Base-by-base conservation (phyloP, 2,113 vertebrate genomes). In the Bubalus kerabau region DNA sequence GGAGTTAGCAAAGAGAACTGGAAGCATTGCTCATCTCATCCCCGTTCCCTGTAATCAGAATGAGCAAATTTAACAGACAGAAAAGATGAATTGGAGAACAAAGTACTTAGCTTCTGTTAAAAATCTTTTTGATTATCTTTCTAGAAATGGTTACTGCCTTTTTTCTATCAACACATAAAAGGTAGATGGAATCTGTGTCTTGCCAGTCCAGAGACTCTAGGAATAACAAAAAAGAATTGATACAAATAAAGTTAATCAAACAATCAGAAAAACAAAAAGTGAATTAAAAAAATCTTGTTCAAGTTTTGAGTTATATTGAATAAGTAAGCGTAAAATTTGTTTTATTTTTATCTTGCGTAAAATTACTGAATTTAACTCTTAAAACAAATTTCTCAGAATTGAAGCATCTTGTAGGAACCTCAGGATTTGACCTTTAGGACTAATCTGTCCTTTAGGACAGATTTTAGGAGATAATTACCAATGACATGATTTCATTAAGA, bases 401-500 rank as follows among this genome's bases (percentile, higher is more conserved):
- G 62, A 48, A 93, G 40, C 32, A 86, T 23, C 15, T 48, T 57
- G 0, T 89, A 40, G 9, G 46, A 87, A 84, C 52, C 6, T 28
- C 4, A 57, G n/a, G 7, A 62, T 92, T 92, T 97, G 10, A 87
- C 14, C 81, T 96, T 97, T 84, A 87, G 50, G 92, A 30, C 32
- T 87, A 97, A 50, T 71, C n/a, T 12, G 64, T 21, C 21, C 10
- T 57, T 92, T 57, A 62, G 15, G 40, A 15, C 5, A 94, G 17
- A 92, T 84, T 94, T 83, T 0, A 5, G 24, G 30, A 96, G n/a
- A 54, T 40, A 92, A 32, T 84, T 78, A 67, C 7, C 32, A 91
- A 56, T 48, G 17, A 26, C 78, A 81, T 23, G 23, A 92, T 97
- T 88, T 97, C 12, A 76, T 92, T 87, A 62, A 74, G 78, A 97